Conservation (phyloP, 2,797 vertebrate genomes). For the Cynopterus sphinx region DNA sequence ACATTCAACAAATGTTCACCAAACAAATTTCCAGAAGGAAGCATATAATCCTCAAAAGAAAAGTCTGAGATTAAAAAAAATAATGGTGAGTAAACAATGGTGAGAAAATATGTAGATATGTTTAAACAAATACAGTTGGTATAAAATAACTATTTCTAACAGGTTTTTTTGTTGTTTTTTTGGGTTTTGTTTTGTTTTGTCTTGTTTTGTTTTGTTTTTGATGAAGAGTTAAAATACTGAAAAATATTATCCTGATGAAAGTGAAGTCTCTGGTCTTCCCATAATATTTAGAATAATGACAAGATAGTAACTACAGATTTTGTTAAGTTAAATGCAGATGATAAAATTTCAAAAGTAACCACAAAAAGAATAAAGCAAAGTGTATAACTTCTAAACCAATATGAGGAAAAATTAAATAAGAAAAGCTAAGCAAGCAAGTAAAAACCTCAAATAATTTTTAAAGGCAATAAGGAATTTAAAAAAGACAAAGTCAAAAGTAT, state of each 20-base stretch:
- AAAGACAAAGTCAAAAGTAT: not conserved
- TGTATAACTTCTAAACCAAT: not conserved
- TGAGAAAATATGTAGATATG: not conserved
- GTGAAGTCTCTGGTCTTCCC: not conserved
- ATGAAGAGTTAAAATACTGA: not conserved
- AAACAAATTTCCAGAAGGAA: not conserved
- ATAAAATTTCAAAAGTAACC: not conserved
- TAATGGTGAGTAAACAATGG: not conserved
- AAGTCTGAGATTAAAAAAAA: constrained; percentile 43
- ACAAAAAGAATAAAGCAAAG: not conserved
- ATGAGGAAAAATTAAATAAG: not conserved
- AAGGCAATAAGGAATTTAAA: not conserved
- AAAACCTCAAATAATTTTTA: constrained; percentile 5
- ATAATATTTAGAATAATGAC: not conserved
- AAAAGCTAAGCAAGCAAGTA: not conserved
- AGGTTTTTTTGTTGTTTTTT: not conserved
- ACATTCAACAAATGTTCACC: not conserved
- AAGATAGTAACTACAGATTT: not conserved
- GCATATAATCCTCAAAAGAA: not conserved
- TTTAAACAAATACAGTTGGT: not conserved
- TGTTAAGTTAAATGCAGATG: not conserved
- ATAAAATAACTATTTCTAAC: not conserved
- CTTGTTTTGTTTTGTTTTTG: no score
- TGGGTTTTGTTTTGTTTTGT: no score
- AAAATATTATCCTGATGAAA: not conserved